Base-by-base conservation (phyloP, 1,140 invertebrate species). In the Trachymyrmex septentrionalis region DNA sequence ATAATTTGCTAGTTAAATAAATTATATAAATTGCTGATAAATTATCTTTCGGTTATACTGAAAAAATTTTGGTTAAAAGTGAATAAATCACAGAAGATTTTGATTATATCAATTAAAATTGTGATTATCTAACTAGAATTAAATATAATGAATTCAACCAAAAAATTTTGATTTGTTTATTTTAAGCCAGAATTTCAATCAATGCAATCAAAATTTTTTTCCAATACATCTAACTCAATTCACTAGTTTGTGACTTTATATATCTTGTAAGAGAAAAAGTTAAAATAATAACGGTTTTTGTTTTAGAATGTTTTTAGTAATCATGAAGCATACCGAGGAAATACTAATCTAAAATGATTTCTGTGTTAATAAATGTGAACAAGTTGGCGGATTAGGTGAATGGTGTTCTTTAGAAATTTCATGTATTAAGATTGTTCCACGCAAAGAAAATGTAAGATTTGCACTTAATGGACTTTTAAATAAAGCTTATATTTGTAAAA, bases 21-120 rank as follows among this genome's bases (percentile, higher is more conserved):
- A 34, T 84, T 75, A 50, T n/a, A 84, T 72, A 84, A 84, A 34
- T 61, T 16, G 19, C 3, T 82, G 19, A 57, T 72, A 44, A n/a
- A 16, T 57, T 55, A 50, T 73, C 14, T 61, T 61, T 82, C 14
- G 2, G 3, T n/a, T n/a, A 27, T 44, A 10, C 1, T 44, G 38
- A 44, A 2, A 9, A 44, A 44, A 44, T 44, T 44, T 44, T 44
- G 1, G 7, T 10, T 44, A 10, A 44, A 44, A 44, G 12, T 10
- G 38, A 0, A 44, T 44, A 2, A 44, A 44, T 10, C 34, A 38
- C 34, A 44, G 38, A 44, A 44, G 38, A 44, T 44, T 44, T 2
- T 10, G 38, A 44, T 38, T 12, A 44, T 44, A 44, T 10, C 38
- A 44, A 3, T 44, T 44, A 44, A 12, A 44, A 44, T 44, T 44